These are phyloP conservation scores for Villa cingulata DNA, from an alignment of 2,888 invertebrate species.

Conservation along the genomic window DNA sequence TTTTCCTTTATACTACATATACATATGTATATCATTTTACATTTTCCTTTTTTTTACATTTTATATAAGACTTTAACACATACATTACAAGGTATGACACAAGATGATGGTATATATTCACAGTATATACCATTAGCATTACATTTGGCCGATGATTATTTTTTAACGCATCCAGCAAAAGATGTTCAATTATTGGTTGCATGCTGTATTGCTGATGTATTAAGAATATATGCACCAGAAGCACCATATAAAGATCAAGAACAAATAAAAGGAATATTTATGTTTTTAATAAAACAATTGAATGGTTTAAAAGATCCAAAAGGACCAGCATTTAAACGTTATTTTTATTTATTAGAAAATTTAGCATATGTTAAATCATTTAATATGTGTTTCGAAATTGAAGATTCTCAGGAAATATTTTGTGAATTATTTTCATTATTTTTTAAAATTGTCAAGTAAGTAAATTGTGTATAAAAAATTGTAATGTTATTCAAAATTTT, in stretches of 20 bases:
- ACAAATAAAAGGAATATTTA: conserved; percentile 80
- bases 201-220: conserved; percentile 93
- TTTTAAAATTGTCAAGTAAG: conserved; percentile 93
- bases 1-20: no score
- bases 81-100: conserved; percentile 90
- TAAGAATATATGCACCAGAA: conserved; percentile 93
- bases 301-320: conserved; percentile 90
- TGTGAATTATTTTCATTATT: conserved; percentile 83
- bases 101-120: conserved; percentile 88
- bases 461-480: conserved; percentile 19
- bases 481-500: neutral
- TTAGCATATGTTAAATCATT: conserved; percentile 95
- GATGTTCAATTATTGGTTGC: conserved; percentile 92
- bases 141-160: conserved; percentile 85
- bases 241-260: conserved; percentile 94
- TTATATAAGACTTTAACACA: conserved; percentile 63
- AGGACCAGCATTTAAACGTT: conserved; percentile 92
- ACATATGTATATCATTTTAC: neutral
- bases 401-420: conserved; percentile 95
- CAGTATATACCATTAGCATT: conserved; percentile 84
- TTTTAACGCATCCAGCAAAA: conserved; percentile 73
- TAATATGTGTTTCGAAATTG: conserved; percentile 96
- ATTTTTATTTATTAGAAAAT: conserved; percentile 94
- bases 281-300: conserved; percentile 88
- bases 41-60: neutral